A percentile compares a stretch with the other conserved stretches of the same genome.
phyloP scores from a whole-genome alignment of 2,113 vertebrate species.

The Tupaia chinensis region DNA sequence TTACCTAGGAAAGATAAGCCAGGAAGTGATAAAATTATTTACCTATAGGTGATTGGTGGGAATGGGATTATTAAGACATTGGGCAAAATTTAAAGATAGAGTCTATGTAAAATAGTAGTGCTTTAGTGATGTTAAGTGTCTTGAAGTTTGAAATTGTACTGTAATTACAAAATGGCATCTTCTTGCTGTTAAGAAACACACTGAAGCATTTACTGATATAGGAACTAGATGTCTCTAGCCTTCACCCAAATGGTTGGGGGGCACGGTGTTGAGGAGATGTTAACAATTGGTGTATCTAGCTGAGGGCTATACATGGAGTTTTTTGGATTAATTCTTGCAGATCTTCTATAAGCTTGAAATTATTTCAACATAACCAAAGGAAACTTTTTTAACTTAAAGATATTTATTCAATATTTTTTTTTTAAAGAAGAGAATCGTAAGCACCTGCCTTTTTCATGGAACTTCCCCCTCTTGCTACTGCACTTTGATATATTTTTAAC shows the following conservation, averaged over 20 bases:
- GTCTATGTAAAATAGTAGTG: not conserved
- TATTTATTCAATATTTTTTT: not conserved
- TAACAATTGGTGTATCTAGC: not conserved
- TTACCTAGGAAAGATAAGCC: not conserved
- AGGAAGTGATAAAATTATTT: not conserved
- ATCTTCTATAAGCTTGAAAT: slow-evolving; percentile 28
- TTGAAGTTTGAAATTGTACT: not conserved
- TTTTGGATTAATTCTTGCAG: slow-evolving; percentile 41
- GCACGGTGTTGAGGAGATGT: not conserved
- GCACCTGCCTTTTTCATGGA: not conserved
- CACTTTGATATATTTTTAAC: slow-evolving; percentile 43
- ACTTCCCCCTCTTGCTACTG: not conserved
- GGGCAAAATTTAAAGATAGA: not conserved
- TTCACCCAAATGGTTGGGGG: not conserved
- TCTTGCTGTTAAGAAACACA: not conserved
- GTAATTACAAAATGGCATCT: not conserved
- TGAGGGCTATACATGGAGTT: not conserved
- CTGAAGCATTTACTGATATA: not conserved
- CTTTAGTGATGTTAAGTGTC: slow-evolving; percentile 2
- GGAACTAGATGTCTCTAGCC: not conserved
- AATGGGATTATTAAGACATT: not conserved
- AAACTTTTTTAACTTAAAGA: not conserved
- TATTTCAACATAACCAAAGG: not conserved
- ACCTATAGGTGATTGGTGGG: not conserved
- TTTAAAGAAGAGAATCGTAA: not conserved